Percentiles rank a stretch among this genome's conserved stretches.
These are phyloP conservation scores for Nipponia nippon DNA, from an alignment of 2,113 vertebrate species.

Conservation along the genomic window DNA sequence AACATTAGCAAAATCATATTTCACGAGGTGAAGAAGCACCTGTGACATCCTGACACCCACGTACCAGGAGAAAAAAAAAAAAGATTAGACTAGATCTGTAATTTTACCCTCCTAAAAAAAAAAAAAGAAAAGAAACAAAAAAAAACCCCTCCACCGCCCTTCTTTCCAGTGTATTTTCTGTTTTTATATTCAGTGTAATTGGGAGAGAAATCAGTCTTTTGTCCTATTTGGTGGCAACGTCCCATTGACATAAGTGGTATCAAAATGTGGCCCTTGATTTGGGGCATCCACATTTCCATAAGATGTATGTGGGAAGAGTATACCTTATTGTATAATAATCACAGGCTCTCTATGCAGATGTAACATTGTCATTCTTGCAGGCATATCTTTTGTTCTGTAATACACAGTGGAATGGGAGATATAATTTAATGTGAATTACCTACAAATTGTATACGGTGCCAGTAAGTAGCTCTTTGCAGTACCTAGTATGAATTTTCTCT, in stretches of 20 bases:
- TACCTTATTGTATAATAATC: neutral
- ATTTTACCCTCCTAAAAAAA: neutral
- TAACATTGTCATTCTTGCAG: neutral
- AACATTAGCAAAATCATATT: neutral
- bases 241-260: neutral
- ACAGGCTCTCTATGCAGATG: neutral
- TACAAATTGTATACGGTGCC: conserved; percentile 9
- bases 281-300: neutral
- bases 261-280: neutral
- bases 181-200: neutral
- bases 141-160: neutral
- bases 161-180: neutral
- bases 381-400: neutral
- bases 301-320: neutral
- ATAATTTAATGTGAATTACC: conserved; percentile 48
- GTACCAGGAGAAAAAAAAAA: neutral
- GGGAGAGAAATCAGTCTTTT: neutral
- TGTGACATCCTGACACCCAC: conserved; percentile 29
- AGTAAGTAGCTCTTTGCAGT: conserved; percentile 29
- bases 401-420: neutral
- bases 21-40: neutral
- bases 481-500: conserved; percentile 12
- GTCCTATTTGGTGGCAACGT: neutral
- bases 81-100: neutral
- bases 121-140: neutral